Evolutionary conservation across 1,140 invertebrate genomes (phyloP).

Genomic region (Cotesia chilonis): DNA sequence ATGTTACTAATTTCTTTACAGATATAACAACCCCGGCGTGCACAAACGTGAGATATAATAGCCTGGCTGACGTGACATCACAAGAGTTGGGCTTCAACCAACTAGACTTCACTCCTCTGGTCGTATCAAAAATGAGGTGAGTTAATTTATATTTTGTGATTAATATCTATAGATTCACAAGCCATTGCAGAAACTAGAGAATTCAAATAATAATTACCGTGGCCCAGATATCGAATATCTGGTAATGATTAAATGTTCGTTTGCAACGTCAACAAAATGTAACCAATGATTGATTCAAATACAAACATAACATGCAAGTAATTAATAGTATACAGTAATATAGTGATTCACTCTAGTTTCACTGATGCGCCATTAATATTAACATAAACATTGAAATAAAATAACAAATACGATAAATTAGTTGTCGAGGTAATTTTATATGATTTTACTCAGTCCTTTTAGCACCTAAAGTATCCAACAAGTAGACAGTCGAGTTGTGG

Average conservation of each 20-base stretch:
- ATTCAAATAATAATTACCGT: slow-evolving; percentile 1
- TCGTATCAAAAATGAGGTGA: slow-evolving; percentile 66
- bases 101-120: slow-evolving; percentile 62
- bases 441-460: slow-evolving; percentile 11
- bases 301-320: too few species aligned
- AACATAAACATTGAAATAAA: too few species aligned
- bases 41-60: slow-evolving; percentile 59
- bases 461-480: slow-evolving; percentile 8
- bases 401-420: neutral
- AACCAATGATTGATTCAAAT: neutral
- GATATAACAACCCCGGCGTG: slow-evolving; percentile 53
- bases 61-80: slow-evolving; percentile 58
- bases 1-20: slow-evolving; percentile 47
- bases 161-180: neutral
- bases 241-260: too few species aligned
- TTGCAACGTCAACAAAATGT: neutral
- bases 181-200: neutral
- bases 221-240: neutral
- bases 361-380: too few species aligned
- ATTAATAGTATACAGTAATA: too few species aligned
- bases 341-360: too few species aligned
- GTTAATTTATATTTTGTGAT: neutral
- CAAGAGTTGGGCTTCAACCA: slow-evolving; percentile 59
- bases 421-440: neutral
- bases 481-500: slow-evolving; percentile 41